A percentile compares a stretch with the other conserved stretches of the same genome.
phyloP scores from a whole-genome alignment of 2,113 vertebrate genomes.

The Pachypanchax playfairii region DNA sequence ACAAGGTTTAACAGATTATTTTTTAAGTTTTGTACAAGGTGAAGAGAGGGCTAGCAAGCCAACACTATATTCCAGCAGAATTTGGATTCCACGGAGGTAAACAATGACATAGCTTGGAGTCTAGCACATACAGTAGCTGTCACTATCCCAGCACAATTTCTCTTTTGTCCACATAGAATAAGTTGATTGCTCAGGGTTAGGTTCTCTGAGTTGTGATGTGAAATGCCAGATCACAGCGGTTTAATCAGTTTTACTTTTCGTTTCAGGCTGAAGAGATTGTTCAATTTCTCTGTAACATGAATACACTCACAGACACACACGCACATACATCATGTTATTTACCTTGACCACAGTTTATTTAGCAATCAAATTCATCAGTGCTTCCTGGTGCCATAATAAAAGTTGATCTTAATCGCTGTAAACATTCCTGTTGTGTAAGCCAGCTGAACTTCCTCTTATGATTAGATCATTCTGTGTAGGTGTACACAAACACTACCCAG shows the following conservation, averaged over 20 bases:
- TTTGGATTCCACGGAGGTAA: conserved; percentile 72
- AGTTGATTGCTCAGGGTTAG: conserved; percentile 37
- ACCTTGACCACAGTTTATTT: conserved; percentile 50
- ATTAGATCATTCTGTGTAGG: conserved; percentile 77
- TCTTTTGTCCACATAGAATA: conserved; percentile 57
- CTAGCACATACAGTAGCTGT: conserved; percentile 68
- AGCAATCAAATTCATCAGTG: conserved; percentile 42
- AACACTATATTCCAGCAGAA: conserved; percentile 70
- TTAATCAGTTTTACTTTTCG: conserved; percentile 33
- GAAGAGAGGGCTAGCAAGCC: conserved; percentile 69
- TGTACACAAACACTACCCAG: conserved; percentile 71
- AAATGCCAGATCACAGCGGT: conserved; percentile 43
- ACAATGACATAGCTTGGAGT: conserved; percentile 68
- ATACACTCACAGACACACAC: conserved; percentile 54
- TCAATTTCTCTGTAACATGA: conserved; percentile 45
- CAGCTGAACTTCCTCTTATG: conserved; percentile 68
- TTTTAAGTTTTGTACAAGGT: conserved; percentile 73
- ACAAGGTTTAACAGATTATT: conserved; percentile 74
- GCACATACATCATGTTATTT: conserved; percentile 52
- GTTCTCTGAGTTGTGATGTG: conserved; percentile 35
- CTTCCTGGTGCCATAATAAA: conserved; percentile 34
- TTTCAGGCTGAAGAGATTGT: conserved; percentile 37
- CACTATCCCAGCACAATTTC: conserved; percentile 64
- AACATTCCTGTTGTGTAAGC: conserved; percentile 73
- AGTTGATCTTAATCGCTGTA: conserved; percentile 53